A percentile compares a stretch with the other conserved stretches of the same genome.
These are phyloP conservation scores for Ephialtes manifestator DNA, from an alignment of 2,888 invertebrate species.

Conservation along the genomic window DNA sequence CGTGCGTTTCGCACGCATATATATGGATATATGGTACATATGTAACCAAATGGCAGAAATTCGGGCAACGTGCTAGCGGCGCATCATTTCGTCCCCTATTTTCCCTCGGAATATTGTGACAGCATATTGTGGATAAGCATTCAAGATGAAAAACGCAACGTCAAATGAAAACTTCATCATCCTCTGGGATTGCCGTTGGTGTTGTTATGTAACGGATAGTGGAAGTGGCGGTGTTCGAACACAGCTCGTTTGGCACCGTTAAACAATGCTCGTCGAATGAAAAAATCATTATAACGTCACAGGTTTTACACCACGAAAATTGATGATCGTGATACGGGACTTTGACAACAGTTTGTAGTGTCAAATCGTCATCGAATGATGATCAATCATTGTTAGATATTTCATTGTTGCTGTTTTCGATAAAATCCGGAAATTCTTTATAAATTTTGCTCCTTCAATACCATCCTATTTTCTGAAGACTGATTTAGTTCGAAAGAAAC, in stretches of 20 bases:
- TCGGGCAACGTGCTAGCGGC: constrained; percentile 25
- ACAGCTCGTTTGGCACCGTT: constrained; percentile 30
- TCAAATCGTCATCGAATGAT: not conserved
- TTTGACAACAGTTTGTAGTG: not conserved
- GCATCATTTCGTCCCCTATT: constrained; percentile 14
- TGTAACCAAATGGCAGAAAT: constrained; percentile 23
- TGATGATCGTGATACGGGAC: not conserved
- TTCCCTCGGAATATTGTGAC: constrained; percentile 38
- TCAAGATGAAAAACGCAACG: constrained; percentile 60
- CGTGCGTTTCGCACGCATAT: not conserved
- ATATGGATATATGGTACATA: not conserved
- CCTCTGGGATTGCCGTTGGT: not conserved
- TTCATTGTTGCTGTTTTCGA: not conserved
- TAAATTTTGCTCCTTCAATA: no score
- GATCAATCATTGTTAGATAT: not conserved
- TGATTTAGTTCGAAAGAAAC: no score
- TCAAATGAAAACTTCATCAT: constrained; percentile 60
- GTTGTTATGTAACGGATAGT: constrained; percentile 1
- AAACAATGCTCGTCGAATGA: constrained; percentile 42
- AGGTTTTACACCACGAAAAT: not conserved
- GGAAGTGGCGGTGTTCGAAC: constrained; percentile 12
- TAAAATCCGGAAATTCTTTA: not conserved
- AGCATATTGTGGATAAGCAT: constrained; percentile 50
- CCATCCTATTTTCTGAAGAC: no score
- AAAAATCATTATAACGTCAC: constrained; percentile 29